Evolutionary conservation across 23 tunicate genomes (phyloP).

Genomic region (Clavelina lepadiformis): DNA sequence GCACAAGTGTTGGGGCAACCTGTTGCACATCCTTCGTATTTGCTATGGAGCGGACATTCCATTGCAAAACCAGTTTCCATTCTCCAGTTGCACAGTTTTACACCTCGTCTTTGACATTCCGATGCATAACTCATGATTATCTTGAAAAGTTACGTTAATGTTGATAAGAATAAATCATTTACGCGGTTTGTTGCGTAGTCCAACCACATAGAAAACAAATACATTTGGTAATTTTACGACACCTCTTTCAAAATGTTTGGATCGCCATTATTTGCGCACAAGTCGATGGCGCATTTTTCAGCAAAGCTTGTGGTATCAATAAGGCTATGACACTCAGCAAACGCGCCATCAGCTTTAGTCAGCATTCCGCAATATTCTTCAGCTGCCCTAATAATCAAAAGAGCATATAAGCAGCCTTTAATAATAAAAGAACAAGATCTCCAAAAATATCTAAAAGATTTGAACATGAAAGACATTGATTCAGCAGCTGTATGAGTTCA

Average conservation of each 20-base stretch:
- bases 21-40: constrained; percentile 23
- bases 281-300: constrained; percentile 36
- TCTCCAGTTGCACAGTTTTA: constrained; percentile 43
- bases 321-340: constrained; percentile 18
- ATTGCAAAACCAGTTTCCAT: not conserved
- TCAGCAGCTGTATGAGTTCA: too few species aligned
- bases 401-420: too few species aligned
- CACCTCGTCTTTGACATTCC: constrained; percentile 22
- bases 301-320: constrained; percentile 8
- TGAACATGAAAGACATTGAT: too few species aligned
- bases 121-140: constrained; percentile 26
- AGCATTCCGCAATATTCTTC: constrained; percentile 28
- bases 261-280: constrained; percentile 48
- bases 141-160: constrained; percentile 22
- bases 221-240: too few species aligned
- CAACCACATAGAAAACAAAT: too few species aligned
- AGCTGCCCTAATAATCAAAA: constrained; percentile 23
- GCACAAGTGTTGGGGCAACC: constrained; percentile 26
- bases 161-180: too few species aligned
- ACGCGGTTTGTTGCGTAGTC: too few species aligned
- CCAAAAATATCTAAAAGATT: too few species aligned
- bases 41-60: constrained; percentile 26
- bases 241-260: constrained; percentile 20
- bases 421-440: too few species aligned
- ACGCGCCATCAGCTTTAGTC: constrained; percentile 5